A percentile compares a stretch with the other conserved stretches of the same genome.
Conservation (phyloP, 2,888 invertebrate genomes). For the Biston stratarius region DNA sequence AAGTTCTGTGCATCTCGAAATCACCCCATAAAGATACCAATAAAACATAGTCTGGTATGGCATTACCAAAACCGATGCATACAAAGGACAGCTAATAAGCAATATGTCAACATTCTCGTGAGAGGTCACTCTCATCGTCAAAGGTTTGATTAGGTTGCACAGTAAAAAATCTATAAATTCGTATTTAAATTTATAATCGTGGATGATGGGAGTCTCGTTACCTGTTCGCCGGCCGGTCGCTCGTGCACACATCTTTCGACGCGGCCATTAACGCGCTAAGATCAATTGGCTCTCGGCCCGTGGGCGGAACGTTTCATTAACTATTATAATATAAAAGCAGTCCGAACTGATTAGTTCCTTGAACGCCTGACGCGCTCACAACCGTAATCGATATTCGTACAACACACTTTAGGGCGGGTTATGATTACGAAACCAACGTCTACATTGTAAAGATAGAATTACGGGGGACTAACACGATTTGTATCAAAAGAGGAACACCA, state of each 20-base stretch:
- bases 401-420: slow-evolving; percentile 55
- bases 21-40: slow-evolving; percentile 36
- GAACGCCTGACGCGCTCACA: slow-evolving; percentile 64
- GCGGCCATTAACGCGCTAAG: slow-evolving; percentile 76
- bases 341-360: slow-evolving; percentile 78
- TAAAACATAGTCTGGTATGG: slow-evolving; percentile 43
- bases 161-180: slow-evolving; percentile 64
- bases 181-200: slow-evolving; percentile 69
- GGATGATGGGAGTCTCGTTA: slow-evolving; percentile 65
- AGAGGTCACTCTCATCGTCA: slow-evolving; percentile 43
- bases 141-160: slow-evolving; percentile 59
- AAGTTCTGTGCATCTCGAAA: slow-evolving; percentile 23
- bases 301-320: slow-evolving; percentile 84
- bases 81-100: slow-evolving; percentile 41
- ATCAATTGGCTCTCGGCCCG: slow-evolving; percentile 76
- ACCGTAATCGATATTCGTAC: slow-evolving; percentile 62
- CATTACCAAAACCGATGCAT: slow-evolving; percentile 42
- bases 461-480: slow-evolving; percentile 32
- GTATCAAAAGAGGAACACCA: slow-evolving; percentile 56
- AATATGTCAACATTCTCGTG: slow-evolving; percentile 48
- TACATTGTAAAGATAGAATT: slow-evolving; percentile 40
- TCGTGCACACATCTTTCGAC: slow-evolving; percentile 73
- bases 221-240: slow-evolving; percentile 55
- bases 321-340: slow-evolving; percentile 81
- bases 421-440: slow-evolving; percentile 43